Base-by-base conservation (phyloP, 2,888 invertebrate genomes). In the Abrostola tripartita region DNA sequence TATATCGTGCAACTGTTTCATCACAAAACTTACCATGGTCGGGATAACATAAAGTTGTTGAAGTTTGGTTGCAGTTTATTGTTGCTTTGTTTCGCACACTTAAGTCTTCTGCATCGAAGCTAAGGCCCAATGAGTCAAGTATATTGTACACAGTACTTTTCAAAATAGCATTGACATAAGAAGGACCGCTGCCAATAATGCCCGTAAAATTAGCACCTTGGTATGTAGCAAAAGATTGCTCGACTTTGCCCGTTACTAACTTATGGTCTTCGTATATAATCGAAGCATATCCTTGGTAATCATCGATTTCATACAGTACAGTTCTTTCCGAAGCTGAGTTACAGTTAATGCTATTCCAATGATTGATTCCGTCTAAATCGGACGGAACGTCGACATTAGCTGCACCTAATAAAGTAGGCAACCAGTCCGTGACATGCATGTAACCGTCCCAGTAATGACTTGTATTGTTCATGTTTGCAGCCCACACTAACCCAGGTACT, bases 351-450 rank as follows among this genome's bases (percentile, higher is more conserved):
- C 81, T 85, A 52, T 88, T 74, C 94, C 94, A 94, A 8, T 89
- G 84, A 75, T 92, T 84, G 11, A 89, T 72, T 7, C 94, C 94
- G 76, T 93, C 92, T 24, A 94, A 85, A 51, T 81, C 76, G 35
- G 68, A 35, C 5, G 91, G 90, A 6, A 81, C 44, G 24, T 84
- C 68, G 51, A 79, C 78, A 41, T 90, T 91, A n/a, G 84, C 87
- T 14, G 92, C 93, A 55, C 76, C 78, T 51, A 95, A 87, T 7
- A 97, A 89, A 0, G 98, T 98, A 0, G 98, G 98, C 37, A 98
- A 84, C 97, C 97, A 97, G 87, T 98, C 98, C 10, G 95, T 95
- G 5, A 98, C 95, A 83, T 98, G 98, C 78, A 98, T 95, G 68
- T 97, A 89, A 4, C 92, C 92, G 44, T 89, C 88, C 91, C 91